Percentiles rank a stretch among this genome's conserved stretches.
phyloP scores from a whole-genome alignment of 2,113 vertebrate species.

The Mus spicilegus region DNA sequence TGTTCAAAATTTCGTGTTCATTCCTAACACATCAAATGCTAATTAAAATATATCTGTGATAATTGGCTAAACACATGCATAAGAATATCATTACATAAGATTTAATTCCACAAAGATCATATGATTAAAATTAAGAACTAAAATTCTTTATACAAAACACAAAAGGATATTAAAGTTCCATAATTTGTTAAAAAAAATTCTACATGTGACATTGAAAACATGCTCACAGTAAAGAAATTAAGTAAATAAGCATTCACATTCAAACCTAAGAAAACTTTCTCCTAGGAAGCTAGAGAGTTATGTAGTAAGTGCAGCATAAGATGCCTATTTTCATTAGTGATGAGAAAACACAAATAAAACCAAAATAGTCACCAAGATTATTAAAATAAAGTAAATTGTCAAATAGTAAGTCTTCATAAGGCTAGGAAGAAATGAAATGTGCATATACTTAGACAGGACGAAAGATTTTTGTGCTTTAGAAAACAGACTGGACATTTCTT shows the following conservation, averaged over 20 bases:
- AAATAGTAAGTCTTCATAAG: not conserved
- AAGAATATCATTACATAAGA: not conserved
- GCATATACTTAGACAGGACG: not conserved
- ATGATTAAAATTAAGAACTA: not conserved
- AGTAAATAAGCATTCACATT: not conserved
- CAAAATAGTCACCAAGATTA: not conserved
- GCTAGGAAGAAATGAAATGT: not conserved
- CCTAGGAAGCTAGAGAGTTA: too few species aligned
- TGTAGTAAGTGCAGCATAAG: not conserved
- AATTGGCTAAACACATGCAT: not conserved
- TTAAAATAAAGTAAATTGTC: not conserved
- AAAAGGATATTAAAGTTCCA: not conserved
- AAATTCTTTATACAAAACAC: not conserved
- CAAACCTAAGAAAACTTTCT: not conserved
- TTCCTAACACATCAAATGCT: not conserved
- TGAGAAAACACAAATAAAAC: not conserved
- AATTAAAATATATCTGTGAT: not conserved
- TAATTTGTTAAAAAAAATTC: not conserved
- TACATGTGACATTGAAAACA: not conserved
- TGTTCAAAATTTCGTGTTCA: not conserved
- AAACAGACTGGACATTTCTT: not conserved
- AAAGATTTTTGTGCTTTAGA: not conserved
- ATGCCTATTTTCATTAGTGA: not conserved
- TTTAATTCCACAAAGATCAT: not conserved
- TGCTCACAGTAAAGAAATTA: not conserved